phyloP scores from a whole-genome alignment of 1,140 invertebrate genomes.

The Drosophila sechellia region DNA sequence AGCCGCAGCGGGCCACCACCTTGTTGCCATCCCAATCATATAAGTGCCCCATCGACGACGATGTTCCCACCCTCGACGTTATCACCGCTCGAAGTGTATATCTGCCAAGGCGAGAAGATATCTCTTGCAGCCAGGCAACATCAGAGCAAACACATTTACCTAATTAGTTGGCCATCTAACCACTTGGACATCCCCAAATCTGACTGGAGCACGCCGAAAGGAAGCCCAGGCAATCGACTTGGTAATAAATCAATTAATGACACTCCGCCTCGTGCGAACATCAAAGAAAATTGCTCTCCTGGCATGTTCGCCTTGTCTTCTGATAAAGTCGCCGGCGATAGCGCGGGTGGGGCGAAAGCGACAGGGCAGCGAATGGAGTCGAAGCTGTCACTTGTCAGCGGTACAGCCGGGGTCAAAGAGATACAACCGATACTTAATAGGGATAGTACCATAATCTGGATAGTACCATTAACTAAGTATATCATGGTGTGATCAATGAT shows the following conservation, averaged over 20 bases:
- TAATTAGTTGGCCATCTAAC: slow-evolving; percentile 59
- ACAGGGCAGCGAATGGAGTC: slow-evolving; percentile 45
- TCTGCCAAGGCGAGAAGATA: slow-evolving; percentile 15
- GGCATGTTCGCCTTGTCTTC: slow-evolving; percentile 39
- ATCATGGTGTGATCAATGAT: too few relatives aligned
- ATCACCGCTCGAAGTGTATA: slow-evolving; percentile 5
- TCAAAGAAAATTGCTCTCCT: slow-evolving; percentile 75
- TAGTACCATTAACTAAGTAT: too few relatives aligned
- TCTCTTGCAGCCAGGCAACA: slow-evolving; percentile 1
- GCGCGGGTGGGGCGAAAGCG: not conserved
- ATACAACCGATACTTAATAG: not conserved
- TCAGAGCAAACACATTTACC: slow-evolving; percentile 66
- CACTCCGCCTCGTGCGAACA: slow-evolving; percentile 64
- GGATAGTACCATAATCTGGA: too few relatives aligned
- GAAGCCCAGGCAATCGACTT: slow-evolving; percentile 38
- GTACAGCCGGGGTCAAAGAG: slow-evolving; percentile 5
- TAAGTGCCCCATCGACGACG: slow-evolving; percentile 49
- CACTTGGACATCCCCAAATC: slow-evolving; percentile 45
- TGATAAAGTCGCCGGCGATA: slow-evolving; percentile 42
- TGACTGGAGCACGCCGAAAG: not conserved
- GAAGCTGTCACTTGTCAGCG: slow-evolving; percentile 52
- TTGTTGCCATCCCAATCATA: slow-evolving; percentile 41
- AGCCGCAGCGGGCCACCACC: slow-evolving; percentile 4
- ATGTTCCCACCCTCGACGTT: slow-evolving; percentile 39
- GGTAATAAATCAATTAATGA: slow-evolving; percentile 78